Evolutionary conservation across 2,888 invertebrate genomes (phyloP), one percentile per base, ranked within the genome.

Genomic region (Keiferia lycopersicella): DNA sequence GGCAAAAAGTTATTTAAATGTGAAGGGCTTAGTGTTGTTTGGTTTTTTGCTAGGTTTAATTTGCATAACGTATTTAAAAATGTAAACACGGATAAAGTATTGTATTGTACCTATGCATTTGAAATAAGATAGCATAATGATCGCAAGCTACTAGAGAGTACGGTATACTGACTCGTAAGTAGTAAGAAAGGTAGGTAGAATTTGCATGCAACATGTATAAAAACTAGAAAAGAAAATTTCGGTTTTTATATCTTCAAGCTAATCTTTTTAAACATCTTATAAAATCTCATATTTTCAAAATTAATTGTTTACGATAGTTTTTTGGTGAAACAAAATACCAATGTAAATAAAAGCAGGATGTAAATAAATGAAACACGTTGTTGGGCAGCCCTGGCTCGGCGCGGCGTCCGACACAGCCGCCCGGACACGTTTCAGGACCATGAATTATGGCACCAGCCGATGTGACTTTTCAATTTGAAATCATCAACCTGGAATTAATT

Each of bases 401-500:
- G 72, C 56, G 71, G 64, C 85, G 86, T 86, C 87, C 84, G 81
- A 86, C 89, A 83, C 86, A 84, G 85, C 84, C 86, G 88, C 84
- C 89, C 88, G 88, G 90, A 89, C 89, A 90, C 91, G 91, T 91
- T 91, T 90, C 90, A 89, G 88, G 85, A 86, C 84, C 90, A 91
- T 92, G 92, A 92, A 86, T 92, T 92, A 91, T 91, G 86, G 90
- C 91, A 82, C 88, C 82, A 86, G 86, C 91, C 91, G 92, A 90
- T 90, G 92, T 92, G 92, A 91, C 92, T 92, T 92, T 92, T 92
- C 92, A 92, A 92, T 92, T 92, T 91, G 91, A 91, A 92, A 91
- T 92, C 92, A 91, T 91, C 91, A 92, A 91, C 90, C 88, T 91
- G 92, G 92, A 92, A 92, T 91, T 92, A 92, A 92, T 92, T 91